phyloP scores from a whole-genome alignment of 2,113 vertebrate genomes.

The Martes martes region DNA sequence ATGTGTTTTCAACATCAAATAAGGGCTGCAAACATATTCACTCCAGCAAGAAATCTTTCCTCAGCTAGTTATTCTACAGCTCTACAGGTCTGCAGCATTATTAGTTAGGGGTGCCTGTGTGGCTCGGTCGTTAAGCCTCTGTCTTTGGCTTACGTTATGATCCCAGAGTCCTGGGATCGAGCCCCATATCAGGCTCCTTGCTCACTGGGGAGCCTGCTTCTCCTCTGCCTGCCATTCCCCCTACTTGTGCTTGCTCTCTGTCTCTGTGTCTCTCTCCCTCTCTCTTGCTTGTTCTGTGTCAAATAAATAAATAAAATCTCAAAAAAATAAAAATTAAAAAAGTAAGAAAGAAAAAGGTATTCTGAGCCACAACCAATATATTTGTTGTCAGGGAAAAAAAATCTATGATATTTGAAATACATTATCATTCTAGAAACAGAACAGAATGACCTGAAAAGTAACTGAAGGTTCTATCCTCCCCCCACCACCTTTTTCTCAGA shows the following conservation, averaged over 20 bases:
- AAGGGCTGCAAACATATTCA: not conserved
- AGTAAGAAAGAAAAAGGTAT: not conserved
- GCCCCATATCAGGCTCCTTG: no score
- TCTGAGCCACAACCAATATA: not conserved
- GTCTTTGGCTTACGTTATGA: no score
- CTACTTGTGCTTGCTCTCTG: no score
- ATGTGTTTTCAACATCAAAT: not conserved
- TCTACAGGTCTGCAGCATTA: not conserved
- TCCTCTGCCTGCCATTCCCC: no score
- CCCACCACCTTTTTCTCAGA: not conserved
- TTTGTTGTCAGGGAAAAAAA: not conserved
- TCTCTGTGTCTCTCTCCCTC: no score
- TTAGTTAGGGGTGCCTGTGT: no score
- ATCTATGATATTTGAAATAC: not conserved
- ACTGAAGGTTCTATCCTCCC: not conserved
- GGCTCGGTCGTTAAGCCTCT: no score
- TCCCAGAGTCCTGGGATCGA: no score
- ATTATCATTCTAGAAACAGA: not conserved
- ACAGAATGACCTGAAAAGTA: not conserved
- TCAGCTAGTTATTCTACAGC: not conserved
- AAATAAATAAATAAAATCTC: no score
- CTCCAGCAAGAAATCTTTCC: not conserved
- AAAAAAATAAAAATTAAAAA: no score
- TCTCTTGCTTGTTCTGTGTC: no score
- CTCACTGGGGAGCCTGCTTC: no score